Conservation (phyloP, 2,113 vertebrate species). For the Urocolius indicus region DNA sequence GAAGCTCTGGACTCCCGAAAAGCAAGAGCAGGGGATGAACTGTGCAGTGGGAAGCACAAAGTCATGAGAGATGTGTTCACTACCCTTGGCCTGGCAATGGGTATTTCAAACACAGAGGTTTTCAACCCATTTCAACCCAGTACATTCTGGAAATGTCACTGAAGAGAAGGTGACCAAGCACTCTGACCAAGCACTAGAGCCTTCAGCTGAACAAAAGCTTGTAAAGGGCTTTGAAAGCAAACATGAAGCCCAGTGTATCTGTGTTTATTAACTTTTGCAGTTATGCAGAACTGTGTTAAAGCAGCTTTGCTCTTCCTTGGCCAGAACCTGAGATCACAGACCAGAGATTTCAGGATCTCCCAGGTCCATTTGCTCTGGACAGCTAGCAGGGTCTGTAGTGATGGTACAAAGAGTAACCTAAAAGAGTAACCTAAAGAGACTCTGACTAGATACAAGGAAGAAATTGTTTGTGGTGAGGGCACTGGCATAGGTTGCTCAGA, state of each 20-base stretch:
- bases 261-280: background rate
- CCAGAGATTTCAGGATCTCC: no score
- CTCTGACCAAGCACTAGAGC: background rate
- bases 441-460: background rate
- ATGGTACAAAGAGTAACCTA: background rate
- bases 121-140: background rate
- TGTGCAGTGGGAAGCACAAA: rapidly evolving
- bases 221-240: background rate
- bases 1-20: background rate
- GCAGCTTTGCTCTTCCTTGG: background rate
- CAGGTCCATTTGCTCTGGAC: no score
- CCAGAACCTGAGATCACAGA: no score
- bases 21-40: background rate
- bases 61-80: background rate
- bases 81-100: background rate
- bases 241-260: background rate
- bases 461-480: background rate
- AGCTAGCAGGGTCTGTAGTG: background rate
- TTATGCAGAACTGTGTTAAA: background rate
- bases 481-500: background rate
- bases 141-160: background rate
- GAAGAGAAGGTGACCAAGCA: background rate
- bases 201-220: background rate
- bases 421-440: background rate
- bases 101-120: background rate